phyloP scores from a whole-genome alignment of 2,888 invertebrate species.

The Meteorus cinctellus region DNA sequence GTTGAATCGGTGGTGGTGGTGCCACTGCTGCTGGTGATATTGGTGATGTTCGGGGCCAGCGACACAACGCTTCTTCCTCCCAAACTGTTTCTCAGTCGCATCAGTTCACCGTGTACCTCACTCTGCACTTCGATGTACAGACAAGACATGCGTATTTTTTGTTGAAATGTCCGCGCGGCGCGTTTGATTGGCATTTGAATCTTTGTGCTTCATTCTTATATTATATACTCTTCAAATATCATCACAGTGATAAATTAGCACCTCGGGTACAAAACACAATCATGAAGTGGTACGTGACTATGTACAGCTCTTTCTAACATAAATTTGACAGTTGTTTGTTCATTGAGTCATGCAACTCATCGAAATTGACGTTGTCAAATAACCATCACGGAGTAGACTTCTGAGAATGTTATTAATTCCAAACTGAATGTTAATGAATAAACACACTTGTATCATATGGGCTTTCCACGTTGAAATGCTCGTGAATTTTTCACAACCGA shows the following conservation, averaged over 20 bases:
- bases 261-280: not conserved
- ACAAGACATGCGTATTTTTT: conserved; percentile 5
- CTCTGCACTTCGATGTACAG: conserved; percentile 1
- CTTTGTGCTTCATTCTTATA: not conserved
- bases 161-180: not conserved
- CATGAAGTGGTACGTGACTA: conserved; percentile 32
- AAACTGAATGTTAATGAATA: not conserved
- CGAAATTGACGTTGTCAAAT: too few species aligned
- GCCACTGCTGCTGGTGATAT: not conserved
- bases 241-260: not conserved
- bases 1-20: conserved; percentile 29
- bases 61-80: conserved; percentile 10
- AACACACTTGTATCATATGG: not conserved
- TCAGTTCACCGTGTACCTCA: conserved; percentile 18
- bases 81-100: conserved; percentile 18
- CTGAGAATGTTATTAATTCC: too few species aligned
- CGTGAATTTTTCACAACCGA: too few species aligned
- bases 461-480: too few species aligned
- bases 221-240: not conserved
- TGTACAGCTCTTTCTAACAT: conserved; percentile 2
- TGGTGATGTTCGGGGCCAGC: conserved; percentile 17
- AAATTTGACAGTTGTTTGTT: not conserved
- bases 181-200: not conserved
- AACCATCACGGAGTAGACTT: too few species aligned
- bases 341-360: not conserved